These are phyloP conservation scores for Hyppa rectilinea DNA, from an alignment of 2,888 invertebrate genomes.

Conservation along the genomic window DNA sequence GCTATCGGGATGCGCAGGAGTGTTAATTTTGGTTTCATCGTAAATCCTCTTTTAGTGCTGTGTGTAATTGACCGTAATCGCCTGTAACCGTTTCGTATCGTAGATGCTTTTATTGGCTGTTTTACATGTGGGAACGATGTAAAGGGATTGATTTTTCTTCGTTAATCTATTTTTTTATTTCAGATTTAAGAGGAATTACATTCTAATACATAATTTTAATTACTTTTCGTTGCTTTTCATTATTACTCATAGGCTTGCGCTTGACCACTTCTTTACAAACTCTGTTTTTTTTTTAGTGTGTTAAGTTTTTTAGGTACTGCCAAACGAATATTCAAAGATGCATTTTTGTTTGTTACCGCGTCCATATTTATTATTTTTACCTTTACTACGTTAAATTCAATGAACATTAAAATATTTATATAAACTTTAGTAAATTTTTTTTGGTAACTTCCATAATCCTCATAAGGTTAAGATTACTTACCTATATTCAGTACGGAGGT, in stretches of 20 bases:
- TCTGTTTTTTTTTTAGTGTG: neutral
- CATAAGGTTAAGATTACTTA: neutral
- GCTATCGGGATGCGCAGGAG: slow-evolving; percentile 77
- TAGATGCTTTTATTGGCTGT: slow-evolving; percentile 75
- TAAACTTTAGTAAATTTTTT: neutral
- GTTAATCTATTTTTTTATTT: slow-evolving; percentile 40
- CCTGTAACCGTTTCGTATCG: slow-evolving; percentile 76
- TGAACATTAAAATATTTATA: neutral
- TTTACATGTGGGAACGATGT: slow-evolving; percentile 76
- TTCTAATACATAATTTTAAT: neutral
- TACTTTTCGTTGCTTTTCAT: neutral
- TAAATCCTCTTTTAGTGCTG: slow-evolving; percentile 83
- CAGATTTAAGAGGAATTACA: neutral
- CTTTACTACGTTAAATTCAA: neutral
- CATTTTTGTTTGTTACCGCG: neutral
- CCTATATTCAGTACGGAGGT: neutral
- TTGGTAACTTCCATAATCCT: neutral
- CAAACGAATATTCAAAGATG: neutral
- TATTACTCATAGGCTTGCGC: neutral
- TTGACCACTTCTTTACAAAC: no score
- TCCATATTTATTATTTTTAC: neutral
- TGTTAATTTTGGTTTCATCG: slow-evolving; percentile 86
- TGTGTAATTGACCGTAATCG: slow-evolving; percentile 82
- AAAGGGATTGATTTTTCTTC: slow-evolving; percentile 60
- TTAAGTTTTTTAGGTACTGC: neutral